Evolutionary conservation across 2,888 invertebrate genomes (phyloP).

Genomic region (Drosophila vallismaia): DNA sequence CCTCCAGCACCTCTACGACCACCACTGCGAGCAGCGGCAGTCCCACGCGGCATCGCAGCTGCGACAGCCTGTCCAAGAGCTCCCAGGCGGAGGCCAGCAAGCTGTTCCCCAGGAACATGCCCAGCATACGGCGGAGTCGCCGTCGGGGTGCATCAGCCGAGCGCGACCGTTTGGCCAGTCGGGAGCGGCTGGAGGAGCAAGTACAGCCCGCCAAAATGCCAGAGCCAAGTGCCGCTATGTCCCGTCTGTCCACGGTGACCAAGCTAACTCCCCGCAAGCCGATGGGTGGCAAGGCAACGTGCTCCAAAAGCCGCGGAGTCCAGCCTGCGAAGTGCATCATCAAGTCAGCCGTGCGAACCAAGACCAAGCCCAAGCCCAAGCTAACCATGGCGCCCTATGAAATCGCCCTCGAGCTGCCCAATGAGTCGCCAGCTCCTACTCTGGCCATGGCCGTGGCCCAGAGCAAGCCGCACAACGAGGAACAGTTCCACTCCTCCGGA

Average conservation of each 20-base stretch:
- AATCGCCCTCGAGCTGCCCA: slow-evolving; percentile 67
- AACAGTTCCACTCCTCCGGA: slow-evolving; percentile 81
- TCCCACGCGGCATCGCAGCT: slow-evolving; percentile 40
- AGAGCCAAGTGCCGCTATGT: slow-evolving; percentile 40
- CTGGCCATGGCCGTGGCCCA: slow-evolving; percentile 65
- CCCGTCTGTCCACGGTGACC: slow-evolving; percentile 72
- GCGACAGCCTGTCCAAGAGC: slow-evolving; percentile 72
- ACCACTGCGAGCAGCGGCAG: slow-evolving; percentile 40
- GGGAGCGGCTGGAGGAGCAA: slow-evolving; percentile 38
- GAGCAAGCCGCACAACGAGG: slow-evolving; percentile 64
- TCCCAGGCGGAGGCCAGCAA: slow-evolving; percentile 77
- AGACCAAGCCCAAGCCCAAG: slow-evolving; percentile 63
- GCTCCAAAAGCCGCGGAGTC: slow-evolving; percentile 64
- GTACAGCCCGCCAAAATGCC: slow-evolving; percentile 41
- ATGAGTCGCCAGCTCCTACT: slow-evolving; percentile 41
- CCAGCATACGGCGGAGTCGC: slow-evolving; percentile 81
- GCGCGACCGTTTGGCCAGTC: slow-evolving; percentile 32
- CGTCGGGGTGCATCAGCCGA: slow-evolving; percentile 54
- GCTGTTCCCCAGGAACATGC: slow-evolving; percentile 82
- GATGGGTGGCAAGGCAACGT: slow-evolving; percentile 51
- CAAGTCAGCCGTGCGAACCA: slow-evolving; percentile 60
- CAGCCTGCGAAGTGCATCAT: slow-evolving; percentile 34
- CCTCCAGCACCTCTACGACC: slow-evolving; percentile 48
- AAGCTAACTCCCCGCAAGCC: slow-evolving; percentile 70
- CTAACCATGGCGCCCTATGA: slow-evolving; percentile 70